These are phyloP conservation scores for Liopterus haemorrhoidalis DNA, from an alignment of 2,888 invertebrate genomes.

Conservation along the genomic window DNA sequence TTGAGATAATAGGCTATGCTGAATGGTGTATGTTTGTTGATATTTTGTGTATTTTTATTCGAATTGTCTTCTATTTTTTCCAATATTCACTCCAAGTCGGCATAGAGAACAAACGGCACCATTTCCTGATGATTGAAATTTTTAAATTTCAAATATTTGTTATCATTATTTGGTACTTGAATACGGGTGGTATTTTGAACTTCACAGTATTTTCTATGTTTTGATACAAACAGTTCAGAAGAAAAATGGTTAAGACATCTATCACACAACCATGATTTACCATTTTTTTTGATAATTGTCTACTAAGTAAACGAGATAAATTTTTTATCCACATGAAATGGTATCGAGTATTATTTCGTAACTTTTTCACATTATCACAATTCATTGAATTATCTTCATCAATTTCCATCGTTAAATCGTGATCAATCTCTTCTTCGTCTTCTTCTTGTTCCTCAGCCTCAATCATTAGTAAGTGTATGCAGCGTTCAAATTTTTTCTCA, in stretches of 20 bases:
- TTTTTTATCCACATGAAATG: constrained; percentile 23
- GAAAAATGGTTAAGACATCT: constrained; percentile 23
- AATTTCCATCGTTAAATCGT: neutral
- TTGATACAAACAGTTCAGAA: constrained; percentile 5
- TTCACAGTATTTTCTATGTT: constrained; percentile 15
- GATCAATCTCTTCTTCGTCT: neutral
- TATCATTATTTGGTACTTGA: constrained; percentile 4
- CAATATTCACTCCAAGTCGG: constrained; percentile 26
- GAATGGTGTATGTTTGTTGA: constrained; percentile 4
- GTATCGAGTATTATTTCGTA: neutral
- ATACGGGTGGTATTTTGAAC: constrained; percentile 13
- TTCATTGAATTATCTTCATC: neutral
- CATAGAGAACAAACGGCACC: constrained; percentile 26
- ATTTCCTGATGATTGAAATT: constrained; percentile 16
- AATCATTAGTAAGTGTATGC: constrained; percentile 6
- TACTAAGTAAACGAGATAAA: constrained; percentile 13
- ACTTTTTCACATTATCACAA: neutral
- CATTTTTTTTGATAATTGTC: constrained; percentile 8
- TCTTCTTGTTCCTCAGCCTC: constrained; percentile 3
- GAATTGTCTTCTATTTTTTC: neutral
- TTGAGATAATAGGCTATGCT: constrained; percentile 26
- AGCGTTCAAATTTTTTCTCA: constrained; percentile 5
- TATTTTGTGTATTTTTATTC: constrained; percentile 1
- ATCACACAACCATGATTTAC: constrained; percentile 16
- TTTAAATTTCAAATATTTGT: constrained; percentile 23